Evolutionary conservation across 2,888 invertebrate species (phyloP).

Genomic region (Folsomia manolachei): DNA sequence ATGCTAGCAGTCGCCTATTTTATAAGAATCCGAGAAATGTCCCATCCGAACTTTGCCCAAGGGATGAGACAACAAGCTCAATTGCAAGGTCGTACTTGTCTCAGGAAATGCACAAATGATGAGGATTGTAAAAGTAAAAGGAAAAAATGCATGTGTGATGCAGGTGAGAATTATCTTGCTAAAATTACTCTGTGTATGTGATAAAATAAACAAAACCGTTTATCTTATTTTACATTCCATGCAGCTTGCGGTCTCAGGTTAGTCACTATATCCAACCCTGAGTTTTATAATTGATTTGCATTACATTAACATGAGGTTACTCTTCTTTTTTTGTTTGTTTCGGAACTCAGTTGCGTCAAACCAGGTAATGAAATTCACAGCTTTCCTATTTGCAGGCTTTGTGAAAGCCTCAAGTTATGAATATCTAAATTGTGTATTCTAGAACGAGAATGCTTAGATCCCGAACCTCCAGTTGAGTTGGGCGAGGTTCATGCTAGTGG

Average conservation of each 20-base stretch:
- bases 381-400: neutral
- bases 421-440: constrained; percentile 6
- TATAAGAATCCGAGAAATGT: constrained; percentile 56
- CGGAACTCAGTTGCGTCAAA: constrained; percentile 97
- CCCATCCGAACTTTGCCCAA: constrained; percentile 77
- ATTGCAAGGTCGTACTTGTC: constrained; percentile 76
- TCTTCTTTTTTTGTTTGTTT: constrained; percentile 57
- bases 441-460: constrained; percentile 82
- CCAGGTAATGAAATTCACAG: constrained; percentile 66
- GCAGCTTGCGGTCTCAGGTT: constrained; percentile 49
- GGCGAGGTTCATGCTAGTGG: constrained; percentile 75
- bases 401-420: neutral
- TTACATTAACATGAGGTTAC: neutral
- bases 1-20: constrained; percentile 32
- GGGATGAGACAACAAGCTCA: constrained; percentile 81
- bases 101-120: constrained; percentile 84
- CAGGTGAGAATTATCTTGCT: no score
- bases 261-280: no score
- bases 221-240: no score
- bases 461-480: constrained; percentile 68
- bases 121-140: constrained; percentile 95
- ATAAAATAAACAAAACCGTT: neutral
- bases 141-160: constrained; percentile 95
- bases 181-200: no score
- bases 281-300: neutral